Base-by-base conservation (phyloP, 64 coral and sea anemone species). In the Montipora cactus region DNA sequence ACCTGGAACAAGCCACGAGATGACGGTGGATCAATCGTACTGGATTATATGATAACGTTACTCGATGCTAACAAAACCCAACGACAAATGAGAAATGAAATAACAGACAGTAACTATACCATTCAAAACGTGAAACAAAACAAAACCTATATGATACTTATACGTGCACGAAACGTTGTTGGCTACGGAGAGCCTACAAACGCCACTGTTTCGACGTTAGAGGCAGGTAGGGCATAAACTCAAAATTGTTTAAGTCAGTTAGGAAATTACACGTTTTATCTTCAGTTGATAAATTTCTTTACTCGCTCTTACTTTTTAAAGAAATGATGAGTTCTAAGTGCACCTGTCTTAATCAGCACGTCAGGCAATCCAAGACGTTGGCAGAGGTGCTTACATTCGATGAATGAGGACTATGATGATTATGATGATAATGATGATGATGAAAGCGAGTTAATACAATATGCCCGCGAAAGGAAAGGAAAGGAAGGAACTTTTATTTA, bases 31-130 rank as follows among this genome's bases (percentile, higher is more conserved):
- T 46, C 37, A 47, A 12, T 12, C n/a, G 25, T 74, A 55, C 18
- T 88, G 68, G 70, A 76, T 76, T 88, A 76, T 48, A 74, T 7
- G 71, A 62, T 59, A 81, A 37, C 12, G 55, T 81, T 81, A 64
- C 79, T 81, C 25, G 19, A 81, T 61, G 23, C 9, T 3, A 62
- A 81, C 25, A 61, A 44, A 11, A 81, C 3, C 21, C 13, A 59
- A 9, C n/a, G 15, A 37, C 2, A 14, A 23, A 9, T 13, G 77
- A 0, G 5, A 16, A 50, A 13, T 20, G 77, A 8, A 13, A 11
- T 44, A 81, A 52, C 7, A 20, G n/a, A n/a, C 8, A 53, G 21
- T 21, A 23, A 20, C 4, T 71, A 21, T 23, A 71, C 68, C 14
- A 18, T 71, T 71, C 68, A 71, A 23, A 23, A 23, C 21, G 20